Conservation (phyloP, 2,888 invertebrate species). For the Brassicogethes aeneus region DNA sequence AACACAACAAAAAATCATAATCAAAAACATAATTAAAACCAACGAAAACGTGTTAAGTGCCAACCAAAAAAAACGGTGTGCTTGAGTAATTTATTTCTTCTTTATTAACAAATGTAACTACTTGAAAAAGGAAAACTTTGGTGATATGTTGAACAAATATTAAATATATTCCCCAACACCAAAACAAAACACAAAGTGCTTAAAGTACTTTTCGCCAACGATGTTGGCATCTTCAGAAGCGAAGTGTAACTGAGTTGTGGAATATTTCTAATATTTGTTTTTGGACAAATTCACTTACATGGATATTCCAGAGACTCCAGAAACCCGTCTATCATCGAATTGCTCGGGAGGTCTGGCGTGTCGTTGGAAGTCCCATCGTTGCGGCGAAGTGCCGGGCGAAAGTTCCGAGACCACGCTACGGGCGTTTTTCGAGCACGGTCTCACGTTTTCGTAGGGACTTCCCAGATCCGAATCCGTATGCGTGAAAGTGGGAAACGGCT, state of each 20-base stretch:
- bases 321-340: constrained; percentile 47
- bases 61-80: neutral
- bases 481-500: constrained; percentile 59
- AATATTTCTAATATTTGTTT: too few species aligned
- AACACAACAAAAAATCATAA: neutral
- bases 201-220: too few species aligned
- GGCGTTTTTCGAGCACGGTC: constrained; percentile 41
- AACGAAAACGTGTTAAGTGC: constrained; percentile 6
- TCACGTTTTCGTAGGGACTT: constrained; percentile 56
- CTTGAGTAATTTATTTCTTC: too few species aligned
- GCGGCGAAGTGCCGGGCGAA: constrained; percentile 48
- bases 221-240: too few species aligned
- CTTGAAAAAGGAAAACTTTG: too few species aligned
- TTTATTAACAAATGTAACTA: too few species aligned
- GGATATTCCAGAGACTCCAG: constrained; percentile 49
- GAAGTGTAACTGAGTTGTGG: too few species aligned
- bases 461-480: constrained; percentile 50
- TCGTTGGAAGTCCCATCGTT: constrained; percentile 40
- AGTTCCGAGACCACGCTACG: constrained; percentile 43
- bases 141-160: too few species aligned
- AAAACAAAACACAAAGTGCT: too few species aligned
- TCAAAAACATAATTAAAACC: too few species aligned
- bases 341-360: constrained; percentile 42
- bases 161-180: too few species aligned
- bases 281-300: too few species aligned